Evolutionary conservation across 2,113 vertebrate genomes (phyloP), one percentile per base, ranked within the genome.

Genomic region (Colistium nudipinnis): DNA sequence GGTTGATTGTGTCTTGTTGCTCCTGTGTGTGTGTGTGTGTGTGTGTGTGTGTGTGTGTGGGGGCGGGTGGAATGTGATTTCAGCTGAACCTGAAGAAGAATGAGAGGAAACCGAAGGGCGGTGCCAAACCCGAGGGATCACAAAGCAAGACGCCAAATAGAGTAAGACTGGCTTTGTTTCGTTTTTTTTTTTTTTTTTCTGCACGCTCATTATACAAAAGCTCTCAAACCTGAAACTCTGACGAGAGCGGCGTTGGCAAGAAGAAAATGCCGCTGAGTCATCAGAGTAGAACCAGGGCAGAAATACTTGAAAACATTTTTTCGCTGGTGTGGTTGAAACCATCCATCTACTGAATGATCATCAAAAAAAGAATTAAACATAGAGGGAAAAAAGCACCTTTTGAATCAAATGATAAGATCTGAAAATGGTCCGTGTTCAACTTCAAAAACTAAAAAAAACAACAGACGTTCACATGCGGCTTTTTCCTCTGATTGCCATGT

Each of bases 171-270:
- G 36, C 53, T 80, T 72, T 74, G 57, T 80, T 83, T n/a, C n/a
- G n/a, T n/a, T n/a, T n/a, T n/a, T n/a, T n/a, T n/a, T n/a, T n/a
- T n/a, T n/a, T n/a, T n/a, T 80, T 71, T 30, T 51, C 57, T 19
- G 41, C 30, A n/a, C 62, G n/a, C 77, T 80, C 76, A 76, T 87
- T 85, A 75, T 78, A 66, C 9, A 30, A 76, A 82, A 57, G 41
- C 66, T 63, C 61, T 80, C 71, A 78, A 74, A 62, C 74, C 61
- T 76, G 61, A 84, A 84, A 76, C 30, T 68, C 56, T 45, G 68
- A 85, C 48, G 24, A 74, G 56, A 80, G 59, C 22, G 28, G 36
- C 35, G 49, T 38, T 62, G 74, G 66, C 19, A 0, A 56, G 49
- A n/a, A n/a, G 3, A 49, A 57, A 45, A 33, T 24, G 62, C 33